Evolutionary conservation across 2,797 vertebrate genomes (phyloP).

Genomic region (Capromys pilorides): DNA sequence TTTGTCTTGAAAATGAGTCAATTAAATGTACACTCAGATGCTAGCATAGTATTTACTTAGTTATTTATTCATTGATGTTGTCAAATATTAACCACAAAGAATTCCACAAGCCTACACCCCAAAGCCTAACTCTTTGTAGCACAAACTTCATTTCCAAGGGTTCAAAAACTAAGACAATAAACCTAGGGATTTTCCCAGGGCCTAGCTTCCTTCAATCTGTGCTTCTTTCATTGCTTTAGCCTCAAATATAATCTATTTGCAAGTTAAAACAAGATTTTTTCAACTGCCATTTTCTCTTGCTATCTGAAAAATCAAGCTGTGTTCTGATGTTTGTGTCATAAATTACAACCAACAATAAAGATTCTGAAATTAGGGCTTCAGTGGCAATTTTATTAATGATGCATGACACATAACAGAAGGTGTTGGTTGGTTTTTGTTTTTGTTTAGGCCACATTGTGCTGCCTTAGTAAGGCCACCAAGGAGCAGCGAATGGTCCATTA

Average conservation of each 20-base stretch:
- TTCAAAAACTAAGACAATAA: conserved; percentile 36
- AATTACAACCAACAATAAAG: conserved; percentile 70
- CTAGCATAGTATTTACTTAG: neutral
- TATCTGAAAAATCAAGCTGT: conserved; percentile 67
- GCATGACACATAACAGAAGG: conserved; percentile 60
- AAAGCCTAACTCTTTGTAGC: neutral
- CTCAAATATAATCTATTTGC: conserved; percentile 59
- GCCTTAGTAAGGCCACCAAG: conserved; percentile 33
- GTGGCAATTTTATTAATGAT: conserved; percentile 65
- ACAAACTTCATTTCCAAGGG: neutral
- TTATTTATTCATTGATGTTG: neutral
- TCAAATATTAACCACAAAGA: neutral
- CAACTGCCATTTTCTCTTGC: conserved; percentile 68
- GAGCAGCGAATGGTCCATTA: conserved; percentile 21
- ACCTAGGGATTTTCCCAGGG: conserved; percentile 3
- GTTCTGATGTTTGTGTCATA: conserved; percentile 68
- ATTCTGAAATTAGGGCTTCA: conserved; percentile 60
- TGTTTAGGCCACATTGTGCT: neutral
- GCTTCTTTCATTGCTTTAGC: neutral
- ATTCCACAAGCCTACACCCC: neutral
- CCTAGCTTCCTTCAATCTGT: neutral
- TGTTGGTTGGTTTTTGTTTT: neutral
- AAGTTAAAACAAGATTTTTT: conserved; percentile 71
- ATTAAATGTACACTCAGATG: neutral
- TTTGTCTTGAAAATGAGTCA: neutral